Conservation (phyloP, 92 coral and sea anemone species). For the Epizoanthus scotinus region DNA sequence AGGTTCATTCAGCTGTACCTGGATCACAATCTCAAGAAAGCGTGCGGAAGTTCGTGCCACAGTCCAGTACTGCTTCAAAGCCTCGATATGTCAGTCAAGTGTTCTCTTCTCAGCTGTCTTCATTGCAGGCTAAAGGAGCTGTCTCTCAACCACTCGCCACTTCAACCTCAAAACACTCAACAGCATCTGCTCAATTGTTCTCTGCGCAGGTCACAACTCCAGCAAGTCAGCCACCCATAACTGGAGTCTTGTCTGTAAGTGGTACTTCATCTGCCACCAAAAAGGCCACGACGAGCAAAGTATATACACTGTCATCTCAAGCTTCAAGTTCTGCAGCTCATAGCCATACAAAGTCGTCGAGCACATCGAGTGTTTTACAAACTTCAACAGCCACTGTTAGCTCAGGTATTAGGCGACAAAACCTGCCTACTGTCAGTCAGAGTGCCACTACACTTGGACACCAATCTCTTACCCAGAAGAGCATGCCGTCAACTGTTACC, state of each 20-base stretch:
- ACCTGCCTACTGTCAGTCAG: conserved; percentile 5
- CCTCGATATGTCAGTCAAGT: conserved; percentile 33
- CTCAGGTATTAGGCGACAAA: not conserved
- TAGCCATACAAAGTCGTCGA: conserved; percentile 20
- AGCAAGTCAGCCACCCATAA: conserved; percentile 3
- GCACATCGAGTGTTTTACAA: conserved; percentile 9
- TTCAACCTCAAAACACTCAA: conserved; percentile 8
- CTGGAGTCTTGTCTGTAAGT: not conserved
- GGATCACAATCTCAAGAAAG: conserved; percentile 14
- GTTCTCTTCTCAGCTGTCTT: conserved; percentile 11
- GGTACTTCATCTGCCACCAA: not conserved
- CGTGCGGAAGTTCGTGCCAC: conserved; percentile 12
- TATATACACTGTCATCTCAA: conserved; percentile 11
- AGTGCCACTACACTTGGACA: not conserved
- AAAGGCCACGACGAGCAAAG: conserved; percentile 10
- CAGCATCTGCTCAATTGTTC: conserved; percentile 15
- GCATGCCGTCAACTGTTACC: not conserved
- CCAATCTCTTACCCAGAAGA: not conserved
- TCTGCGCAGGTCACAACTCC: conserved; percentile 6
- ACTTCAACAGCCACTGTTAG: conserved; percentile 9
- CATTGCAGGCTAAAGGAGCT: not conserved
- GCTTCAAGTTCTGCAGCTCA: conserved; percentile 6
- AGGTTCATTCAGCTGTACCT: conserved; percentile 25
- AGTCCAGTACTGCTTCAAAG: conserved; percentile 17
- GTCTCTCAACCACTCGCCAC: conserved; percentile 1